These are phyloP conservation scores for Eupeodes corollae DNA, from an alignment of 1,140 invertebrate species.

Conservation along the genomic window DNA sequence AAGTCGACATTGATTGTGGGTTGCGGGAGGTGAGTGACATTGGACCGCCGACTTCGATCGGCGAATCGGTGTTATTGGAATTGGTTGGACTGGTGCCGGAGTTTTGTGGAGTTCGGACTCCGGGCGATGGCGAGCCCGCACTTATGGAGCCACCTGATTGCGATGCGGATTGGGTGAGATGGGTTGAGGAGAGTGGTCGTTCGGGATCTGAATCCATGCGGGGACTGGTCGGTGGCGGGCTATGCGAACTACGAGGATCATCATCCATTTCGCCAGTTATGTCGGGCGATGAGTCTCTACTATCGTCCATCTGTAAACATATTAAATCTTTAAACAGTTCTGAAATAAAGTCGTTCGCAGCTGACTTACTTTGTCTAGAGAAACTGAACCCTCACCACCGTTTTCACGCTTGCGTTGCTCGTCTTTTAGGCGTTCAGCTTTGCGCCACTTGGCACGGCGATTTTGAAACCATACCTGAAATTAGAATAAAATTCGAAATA, in stretches of 20 bases:
- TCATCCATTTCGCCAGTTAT: constrained; percentile 36
- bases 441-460: constrained; percentile 84
- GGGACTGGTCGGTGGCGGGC: constrained; percentile 24
- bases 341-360: constrained; percentile 5
- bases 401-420: constrained; percentile 76
- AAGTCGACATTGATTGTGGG: neutral
- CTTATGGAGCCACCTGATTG: constrained; percentile 36
- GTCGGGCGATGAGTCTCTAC: constrained; percentile 35
- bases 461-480: constrained; percentile 90
- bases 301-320: constrained; percentile 22
- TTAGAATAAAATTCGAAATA: neutral
- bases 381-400: constrained; percentile 42
- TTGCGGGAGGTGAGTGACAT: constrained; percentile 28
- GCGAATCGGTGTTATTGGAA: constrained; percentile 35
- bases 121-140: constrained; percentile 34
- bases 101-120: constrained; percentile 16
- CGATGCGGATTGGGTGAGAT: constrained; percentile 29
- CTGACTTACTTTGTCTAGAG: constrained; percentile 37
- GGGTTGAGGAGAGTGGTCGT: constrained; percentile 30
- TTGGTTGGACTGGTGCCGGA: constrained; percentile 21
- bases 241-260: constrained; percentile 28
- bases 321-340: too few species aligned
- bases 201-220: constrained; percentile 29
- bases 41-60: constrained; percentile 37
- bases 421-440: constrained; percentile 80